Percentiles rank a stretch among this genome's conserved stretches.
These are phyloP conservation scores for Alfaro cultratus DNA, from an alignment of 2,797 vertebrate species.

Conservation along the genomic window DNA sequence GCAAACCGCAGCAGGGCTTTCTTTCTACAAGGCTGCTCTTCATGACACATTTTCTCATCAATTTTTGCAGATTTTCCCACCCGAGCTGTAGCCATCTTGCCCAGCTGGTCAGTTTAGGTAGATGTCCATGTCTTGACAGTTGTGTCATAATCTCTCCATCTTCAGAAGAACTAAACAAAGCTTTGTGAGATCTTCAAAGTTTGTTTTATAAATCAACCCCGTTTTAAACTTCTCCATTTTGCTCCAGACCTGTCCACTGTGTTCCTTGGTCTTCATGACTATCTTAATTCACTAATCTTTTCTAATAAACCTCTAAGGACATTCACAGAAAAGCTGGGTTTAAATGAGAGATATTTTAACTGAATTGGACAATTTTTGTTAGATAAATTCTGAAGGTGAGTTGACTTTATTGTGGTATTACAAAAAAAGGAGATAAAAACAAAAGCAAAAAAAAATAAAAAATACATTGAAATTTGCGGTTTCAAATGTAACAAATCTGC, in stretches of 20 bases:
- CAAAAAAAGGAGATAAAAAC: not conserved
- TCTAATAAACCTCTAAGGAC: not conserved
- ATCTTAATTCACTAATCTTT: not conserved
- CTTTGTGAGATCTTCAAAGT: not conserved
- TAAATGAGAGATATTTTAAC: not conserved
- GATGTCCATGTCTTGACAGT: no score
- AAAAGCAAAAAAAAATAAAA: not conserved
- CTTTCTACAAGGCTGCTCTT: not conserved
- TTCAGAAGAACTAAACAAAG: not conserved
- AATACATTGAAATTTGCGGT: not conserved
- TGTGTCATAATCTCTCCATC: not conserved
- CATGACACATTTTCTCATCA: not conserved
- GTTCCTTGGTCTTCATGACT: not conserved
- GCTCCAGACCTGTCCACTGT: not conserved
- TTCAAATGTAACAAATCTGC: not conserved
- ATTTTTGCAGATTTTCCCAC: not conserved
- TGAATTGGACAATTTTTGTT: not conserved
- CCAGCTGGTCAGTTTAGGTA: not conserved
- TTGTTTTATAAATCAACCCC: not conserved
- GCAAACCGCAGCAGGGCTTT: not conserved
- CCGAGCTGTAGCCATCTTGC: not conserved
- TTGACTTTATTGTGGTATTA: not conserved
- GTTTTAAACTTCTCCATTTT: not conserved
- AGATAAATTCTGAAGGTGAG: not conserved
- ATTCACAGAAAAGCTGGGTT: not conserved